A percentile compares a stretch with the other conserved stretches of the same genome.
These are phyloP conservation scores for Athene noctua DNA, from an alignment of 2,113 vertebrate genomes.

Conservation along the genomic window DNA sequence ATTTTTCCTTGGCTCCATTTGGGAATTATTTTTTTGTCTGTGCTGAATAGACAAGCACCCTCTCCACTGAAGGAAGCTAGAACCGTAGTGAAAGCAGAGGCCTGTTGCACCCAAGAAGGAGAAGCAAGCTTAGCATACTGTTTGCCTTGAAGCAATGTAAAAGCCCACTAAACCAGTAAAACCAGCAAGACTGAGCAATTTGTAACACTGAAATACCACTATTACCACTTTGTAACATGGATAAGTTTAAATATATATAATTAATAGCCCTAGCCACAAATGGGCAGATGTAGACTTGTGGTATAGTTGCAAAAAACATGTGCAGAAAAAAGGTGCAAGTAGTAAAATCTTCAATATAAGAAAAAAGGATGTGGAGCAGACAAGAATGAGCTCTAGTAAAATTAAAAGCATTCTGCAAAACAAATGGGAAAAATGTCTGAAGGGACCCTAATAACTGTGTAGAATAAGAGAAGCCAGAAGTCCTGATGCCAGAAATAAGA, in stretches of 20 bases:
- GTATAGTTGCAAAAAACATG: neutral
- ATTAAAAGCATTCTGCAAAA: neutral
- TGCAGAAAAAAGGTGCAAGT: neutral
- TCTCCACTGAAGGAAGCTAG: neutral
- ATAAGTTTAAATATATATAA: neutral
- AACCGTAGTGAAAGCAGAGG: neutral
- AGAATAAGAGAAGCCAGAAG: neutral
- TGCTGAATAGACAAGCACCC: neutral
- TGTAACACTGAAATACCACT: neutral
- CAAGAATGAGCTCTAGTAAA: neutral
- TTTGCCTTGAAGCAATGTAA: neutral
- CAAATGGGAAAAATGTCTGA: neutral
- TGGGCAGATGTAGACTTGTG: neutral
- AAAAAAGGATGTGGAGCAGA: neutral
- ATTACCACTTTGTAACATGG: neutral
- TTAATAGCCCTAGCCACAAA: neutral
- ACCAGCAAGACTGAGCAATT: neutral
- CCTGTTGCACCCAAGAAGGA: neutral
- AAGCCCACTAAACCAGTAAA: neutral
- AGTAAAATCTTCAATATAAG: neutral
- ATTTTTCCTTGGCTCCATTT: neutral
- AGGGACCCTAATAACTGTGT: neutral
- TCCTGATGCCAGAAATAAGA: neutral
- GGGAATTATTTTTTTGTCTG: neutral
- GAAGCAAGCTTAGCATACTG: neutral